Conservation (phyloP, 1,140 invertebrate genomes). For the Trypoxylus dichotomus region DNA sequence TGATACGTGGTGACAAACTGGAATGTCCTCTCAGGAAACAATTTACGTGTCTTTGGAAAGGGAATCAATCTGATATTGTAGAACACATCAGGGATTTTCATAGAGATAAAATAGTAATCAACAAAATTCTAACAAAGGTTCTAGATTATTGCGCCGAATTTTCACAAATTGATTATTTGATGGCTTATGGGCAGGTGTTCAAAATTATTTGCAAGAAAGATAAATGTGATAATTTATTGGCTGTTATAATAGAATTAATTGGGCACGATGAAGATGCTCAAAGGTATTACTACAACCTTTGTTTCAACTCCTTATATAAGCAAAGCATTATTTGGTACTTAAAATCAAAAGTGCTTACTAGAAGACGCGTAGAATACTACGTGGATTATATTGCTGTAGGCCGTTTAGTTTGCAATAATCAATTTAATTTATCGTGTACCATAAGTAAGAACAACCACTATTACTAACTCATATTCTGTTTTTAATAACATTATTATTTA, state of each 20-base stretch:
- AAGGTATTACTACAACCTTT: slow-evolving; percentile 1
- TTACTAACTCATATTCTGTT: not conserved
- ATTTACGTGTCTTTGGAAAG: not conserved
- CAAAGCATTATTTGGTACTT: slow-evolving; percentile 8
- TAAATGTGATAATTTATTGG: not conserved
- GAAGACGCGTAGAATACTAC: not conserved
- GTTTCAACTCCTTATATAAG: slow-evolving; percentile 11
- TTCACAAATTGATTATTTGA: not conserved
- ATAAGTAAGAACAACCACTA: not conserved
- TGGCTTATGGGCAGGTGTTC: not conserved
- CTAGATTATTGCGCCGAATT: not conserved
- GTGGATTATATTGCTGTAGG: not conserved
- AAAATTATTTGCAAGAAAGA: not conserved
- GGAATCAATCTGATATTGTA: not conserved
- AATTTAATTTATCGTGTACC: not conserved
- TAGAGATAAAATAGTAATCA: not conserved
- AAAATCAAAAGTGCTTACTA: not conserved
- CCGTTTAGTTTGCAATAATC: not conserved
- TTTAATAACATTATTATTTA: too few species aligned
- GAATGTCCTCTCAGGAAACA: not conserved
- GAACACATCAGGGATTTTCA: not conserved
- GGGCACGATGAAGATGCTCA: slow-evolving; percentile 1
- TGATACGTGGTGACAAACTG: not conserved
- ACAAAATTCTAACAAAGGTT: not conserved
- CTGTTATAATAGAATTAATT: not conserved